Conservation (phyloP, 2,113 vertebrate genomes). For the Furnarius figulus region DNA sequence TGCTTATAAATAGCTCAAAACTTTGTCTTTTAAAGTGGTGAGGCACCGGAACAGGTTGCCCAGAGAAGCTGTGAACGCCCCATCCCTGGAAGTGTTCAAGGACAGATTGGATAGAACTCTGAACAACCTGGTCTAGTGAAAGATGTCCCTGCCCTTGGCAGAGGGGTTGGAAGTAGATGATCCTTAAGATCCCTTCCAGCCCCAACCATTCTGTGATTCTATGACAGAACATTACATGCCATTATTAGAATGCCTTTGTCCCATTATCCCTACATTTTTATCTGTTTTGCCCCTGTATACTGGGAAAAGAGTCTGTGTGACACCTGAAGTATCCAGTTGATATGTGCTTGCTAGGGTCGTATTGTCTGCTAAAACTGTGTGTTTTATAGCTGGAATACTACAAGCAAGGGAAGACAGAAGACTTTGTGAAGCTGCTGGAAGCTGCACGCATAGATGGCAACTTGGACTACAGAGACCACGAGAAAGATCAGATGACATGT, state of each 20-base stretch:
- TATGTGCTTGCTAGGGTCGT: neutral
- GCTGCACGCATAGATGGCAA: conserved; percentile 98
- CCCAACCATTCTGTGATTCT: neutral
- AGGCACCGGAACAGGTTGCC: neutral
- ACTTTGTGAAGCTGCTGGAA: conserved; percentile 97
- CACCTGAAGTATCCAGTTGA: neutral
- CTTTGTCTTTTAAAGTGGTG: neutral
- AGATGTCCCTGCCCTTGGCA: neutral
- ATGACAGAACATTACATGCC: neutral
- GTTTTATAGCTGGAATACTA: conserved; percentile 92
- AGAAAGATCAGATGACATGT: conserved; percentile 99
- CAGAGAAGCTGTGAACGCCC: neutral
- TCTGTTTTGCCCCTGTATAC: neutral
- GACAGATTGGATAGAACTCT: neutral
- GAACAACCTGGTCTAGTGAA: neutral
- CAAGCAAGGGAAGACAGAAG: conserved; percentile 98
- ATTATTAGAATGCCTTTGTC: neutral
- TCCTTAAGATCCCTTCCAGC: neutral
- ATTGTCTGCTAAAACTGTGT: neutral
- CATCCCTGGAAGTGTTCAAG: neutral
- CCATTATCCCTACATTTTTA: neutral
- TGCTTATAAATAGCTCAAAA: neutral
- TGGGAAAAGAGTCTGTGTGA: neutral
- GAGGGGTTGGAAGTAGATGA: fast-evolving
- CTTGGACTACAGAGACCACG: conserved; percentile 97